Percentiles rank a stretch among this genome's conserved stretches.
phyloP scores from a whole-genome alignment of 2,888 invertebrate species.

The Drosophila rellima region DNA sequence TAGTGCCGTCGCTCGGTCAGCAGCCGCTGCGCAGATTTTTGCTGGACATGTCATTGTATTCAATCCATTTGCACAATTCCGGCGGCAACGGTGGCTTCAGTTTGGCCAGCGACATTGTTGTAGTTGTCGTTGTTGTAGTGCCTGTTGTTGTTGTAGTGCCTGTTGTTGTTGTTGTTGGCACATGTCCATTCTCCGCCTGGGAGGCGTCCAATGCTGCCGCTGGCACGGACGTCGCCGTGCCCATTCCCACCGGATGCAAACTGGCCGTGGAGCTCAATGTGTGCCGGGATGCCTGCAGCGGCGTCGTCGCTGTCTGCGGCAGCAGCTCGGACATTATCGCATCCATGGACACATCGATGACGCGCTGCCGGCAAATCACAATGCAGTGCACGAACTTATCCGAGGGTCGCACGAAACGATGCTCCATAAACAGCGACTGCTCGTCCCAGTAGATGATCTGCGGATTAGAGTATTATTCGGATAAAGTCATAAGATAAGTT shows the following conservation, averaged over 20 bases:
- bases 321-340: slow-evolving; percentile 86
- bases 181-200: slow-evolving; percentile 81
- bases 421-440: slow-evolving; percentile 93
- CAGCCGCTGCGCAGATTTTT: slow-evolving; percentile 87
- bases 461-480: not conserved
- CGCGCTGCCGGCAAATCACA: slow-evolving; percentile 86
- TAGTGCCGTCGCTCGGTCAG: slow-evolving; percentile 62
- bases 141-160: slow-evolving; percentile 12
- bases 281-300: slow-evolving; percentile 68
- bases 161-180: slow-evolving; percentile 17
- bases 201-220: slow-evolving; percentile 28
- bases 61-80: slow-evolving; percentile 90
- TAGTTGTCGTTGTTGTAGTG: slow-evolving; percentile 8
- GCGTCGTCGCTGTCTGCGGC: slow-evolving; percentile 67
- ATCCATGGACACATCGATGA: slow-evolving; percentile 87
- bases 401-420: slow-evolving; percentile 90
- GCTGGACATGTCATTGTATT: slow-evolving; percentile 90
- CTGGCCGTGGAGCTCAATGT: slow-evolving; percentile 75
- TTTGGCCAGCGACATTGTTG: slow-evolving; percentile 51
- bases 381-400: slow-evolving; percentile 90
- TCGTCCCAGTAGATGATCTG: slow-evolving; percentile 95
- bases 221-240: slow-evolving; percentile 30
- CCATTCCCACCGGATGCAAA: slow-evolving; percentile 60
- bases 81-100: slow-evolving; percentile 88
- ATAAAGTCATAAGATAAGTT: not conserved